Evolutionary conservation across 2,113 vertebrate genomes (phyloP), one percentile per base, ranked within the genome.

Genomic region (Poecilia latipinna): DNA sequence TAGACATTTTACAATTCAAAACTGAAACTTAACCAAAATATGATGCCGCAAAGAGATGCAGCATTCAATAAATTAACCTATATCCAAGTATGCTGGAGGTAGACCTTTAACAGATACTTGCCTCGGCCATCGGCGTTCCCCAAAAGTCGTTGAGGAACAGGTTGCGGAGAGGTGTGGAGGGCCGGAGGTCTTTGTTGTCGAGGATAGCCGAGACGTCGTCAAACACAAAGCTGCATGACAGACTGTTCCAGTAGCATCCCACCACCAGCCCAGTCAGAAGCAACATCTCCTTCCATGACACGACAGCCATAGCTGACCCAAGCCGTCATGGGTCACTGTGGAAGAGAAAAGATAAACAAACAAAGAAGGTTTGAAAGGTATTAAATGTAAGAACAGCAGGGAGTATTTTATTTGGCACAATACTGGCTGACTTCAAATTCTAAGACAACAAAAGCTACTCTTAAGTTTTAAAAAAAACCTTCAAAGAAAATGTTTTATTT

Each of bases 41-140:
- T 62, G 22, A 66, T 31, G 39, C 15, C 2, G 2, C 61, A 48
- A 68, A 28, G 7, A 2, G 4, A 13, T 19, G 4, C 10, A 12
- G 35, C 3, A 0, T 26, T 24, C 3, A 1, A 26, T 24, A 54
- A 54, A 33, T 32, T 13, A 33, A 29, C 8, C 33, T 29, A 3
- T 57, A 54, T 42, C 31, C 44, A 39, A 57, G 37, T 17, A 57
- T 8, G 12, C 42, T 6, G 63, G 12, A 17, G 32, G 29, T 24
- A 19, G 5, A 6, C 24, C 8, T 68, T 51, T 26, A 32, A 26
- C 13, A 12, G 44, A 8, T 2, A 75, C 68, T 75, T 70, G 97
- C 98, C 96, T 99, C 98, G 63, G 96, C 94, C 98, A 99, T 99
- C 13, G 98, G 97, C 8, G 98, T 99, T 66, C 98, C 98, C 98